These are phyloP conservation scores for Drosophila stalkeri DNA, from an alignment of 2,888 invertebrate genomes.

Conservation along the genomic window DNA sequence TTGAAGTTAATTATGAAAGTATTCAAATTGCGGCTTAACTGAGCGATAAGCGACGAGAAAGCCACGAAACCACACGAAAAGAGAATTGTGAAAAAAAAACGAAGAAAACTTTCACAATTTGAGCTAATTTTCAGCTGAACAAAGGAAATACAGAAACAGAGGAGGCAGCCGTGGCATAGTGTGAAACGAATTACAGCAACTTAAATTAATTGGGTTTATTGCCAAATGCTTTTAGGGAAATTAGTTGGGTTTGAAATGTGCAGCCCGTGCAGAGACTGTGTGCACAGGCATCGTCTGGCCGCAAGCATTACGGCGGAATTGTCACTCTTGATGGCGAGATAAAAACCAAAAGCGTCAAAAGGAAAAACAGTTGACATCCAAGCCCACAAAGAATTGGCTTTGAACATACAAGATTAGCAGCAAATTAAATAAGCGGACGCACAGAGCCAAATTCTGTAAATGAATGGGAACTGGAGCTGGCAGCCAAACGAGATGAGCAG, in stretches of 20 bases:
- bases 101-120: conserved; percentile 51
- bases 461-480: conserved; percentile 32
- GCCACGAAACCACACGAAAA: conserved; percentile 18
- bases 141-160: neutral
- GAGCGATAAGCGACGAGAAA: conserved; percentile 11
- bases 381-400: conserved; percentile 61
- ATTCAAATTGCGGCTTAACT: conserved; percentile 2
- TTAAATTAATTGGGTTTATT: conserved; percentile 81
- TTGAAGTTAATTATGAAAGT: conserved; percentile 1
- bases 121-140: conserved; percentile 53
- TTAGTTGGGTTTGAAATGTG: conserved; percentile 70
- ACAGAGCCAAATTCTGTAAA: conserved; percentile 51
- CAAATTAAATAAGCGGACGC: conserved; percentile 79
- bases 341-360: conserved; percentile 46
- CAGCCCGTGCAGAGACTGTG: conserved; percentile 5
- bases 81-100: neutral
- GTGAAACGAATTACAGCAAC: conserved; percentile 71
- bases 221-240: conserved; percentile 78
- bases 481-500: conserved; percentile 62
- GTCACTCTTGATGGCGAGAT: conserved; percentile 76
- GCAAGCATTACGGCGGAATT: conserved; percentile 61
- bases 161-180: conserved; percentile 38
- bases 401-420: conserved; percentile 74
- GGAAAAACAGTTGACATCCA: conserved; percentile 19
- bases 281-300: conserved; percentile 35